A percentile compares a stretch with the other conserved stretches of the same genome.
These are phyloP conservation scores for Tarsius wallacei DNA, from an alignment of 2,797 vertebrate species.

Conservation along the genomic window DNA sequence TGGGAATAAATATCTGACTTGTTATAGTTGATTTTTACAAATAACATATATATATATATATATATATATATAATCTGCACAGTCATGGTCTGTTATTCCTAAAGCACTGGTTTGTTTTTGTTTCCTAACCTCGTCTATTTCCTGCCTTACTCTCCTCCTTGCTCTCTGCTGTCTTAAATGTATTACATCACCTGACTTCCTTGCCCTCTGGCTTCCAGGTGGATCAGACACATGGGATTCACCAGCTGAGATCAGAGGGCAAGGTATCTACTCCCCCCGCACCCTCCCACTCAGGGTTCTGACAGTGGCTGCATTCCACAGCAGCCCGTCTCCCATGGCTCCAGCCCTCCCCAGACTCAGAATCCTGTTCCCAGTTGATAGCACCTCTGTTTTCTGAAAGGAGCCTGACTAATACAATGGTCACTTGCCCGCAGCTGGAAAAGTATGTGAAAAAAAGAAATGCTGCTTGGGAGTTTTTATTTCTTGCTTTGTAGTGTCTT, in stretches of 20 bases:
- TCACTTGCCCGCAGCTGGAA: not conserved
- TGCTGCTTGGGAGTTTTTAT: not conserved
- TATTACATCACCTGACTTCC: not conserved
- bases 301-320: not conserved
- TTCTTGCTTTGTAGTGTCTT: not conserved
- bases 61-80: not conserved
- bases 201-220: not conserved
- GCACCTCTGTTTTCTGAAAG: not conserved
- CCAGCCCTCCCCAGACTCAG: not conserved
- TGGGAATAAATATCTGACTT: not conserved
- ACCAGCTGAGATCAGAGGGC: not conserved
- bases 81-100: not conserved
- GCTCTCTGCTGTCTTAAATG: not conserved
- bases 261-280: not conserved
- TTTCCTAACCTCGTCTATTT: not conserved
- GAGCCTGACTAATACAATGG: not conserved
- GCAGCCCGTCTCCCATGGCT: not conserved
- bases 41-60: too few species aligned
- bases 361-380: not conserved
- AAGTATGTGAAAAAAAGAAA: slow-evolving; percentile 25
- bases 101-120: not conserved
- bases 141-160: not conserved
- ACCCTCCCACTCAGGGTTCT: not conserved
- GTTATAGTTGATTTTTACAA: not conserved
- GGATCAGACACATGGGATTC: not conserved